phyloP scores from a whole-genome alignment of 2,113 vertebrate genomes.

The Spheniscus mendiculus region DNA sequence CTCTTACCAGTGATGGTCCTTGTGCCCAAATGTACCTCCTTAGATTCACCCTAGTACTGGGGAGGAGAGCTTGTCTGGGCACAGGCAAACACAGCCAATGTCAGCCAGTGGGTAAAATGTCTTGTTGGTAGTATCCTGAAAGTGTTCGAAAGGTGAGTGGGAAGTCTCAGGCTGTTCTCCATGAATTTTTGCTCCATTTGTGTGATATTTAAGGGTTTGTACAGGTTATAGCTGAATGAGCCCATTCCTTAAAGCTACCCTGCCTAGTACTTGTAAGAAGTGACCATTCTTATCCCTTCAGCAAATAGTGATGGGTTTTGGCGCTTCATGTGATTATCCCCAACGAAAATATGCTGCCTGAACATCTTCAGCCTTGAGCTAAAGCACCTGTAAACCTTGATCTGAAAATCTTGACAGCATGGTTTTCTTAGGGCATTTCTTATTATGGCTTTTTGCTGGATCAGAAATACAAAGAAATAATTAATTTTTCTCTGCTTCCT shows the following conservation, averaged over 20 bases:
- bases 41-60: not conserved
- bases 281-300: not conserved
- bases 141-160: not conserved
- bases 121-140: not conserved
- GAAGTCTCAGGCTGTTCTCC: not conserved
- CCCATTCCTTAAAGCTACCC: not conserved
- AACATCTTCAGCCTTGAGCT: not conserved
- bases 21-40: not conserved
- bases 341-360: not conserved
- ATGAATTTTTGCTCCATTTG: not conserved
- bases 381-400: not conserved
- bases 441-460: not conserved
- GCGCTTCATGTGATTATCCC: not conserved
- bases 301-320: not conserved
- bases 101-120: not conserved
- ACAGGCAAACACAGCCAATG: fast-evolving
- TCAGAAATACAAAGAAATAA: not conserved
- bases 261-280: not conserved
- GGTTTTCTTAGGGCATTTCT: not conserved
- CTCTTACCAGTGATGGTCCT: not conserved
- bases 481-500: not conserved
- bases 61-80: not conserved
- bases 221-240: not conserved
- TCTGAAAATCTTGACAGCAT: not conserved
- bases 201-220: not conserved